Base-by-base conservation (phyloP, 2,113 vertebrate genomes). In the Psilopsiagon aurifrons region DNA sequence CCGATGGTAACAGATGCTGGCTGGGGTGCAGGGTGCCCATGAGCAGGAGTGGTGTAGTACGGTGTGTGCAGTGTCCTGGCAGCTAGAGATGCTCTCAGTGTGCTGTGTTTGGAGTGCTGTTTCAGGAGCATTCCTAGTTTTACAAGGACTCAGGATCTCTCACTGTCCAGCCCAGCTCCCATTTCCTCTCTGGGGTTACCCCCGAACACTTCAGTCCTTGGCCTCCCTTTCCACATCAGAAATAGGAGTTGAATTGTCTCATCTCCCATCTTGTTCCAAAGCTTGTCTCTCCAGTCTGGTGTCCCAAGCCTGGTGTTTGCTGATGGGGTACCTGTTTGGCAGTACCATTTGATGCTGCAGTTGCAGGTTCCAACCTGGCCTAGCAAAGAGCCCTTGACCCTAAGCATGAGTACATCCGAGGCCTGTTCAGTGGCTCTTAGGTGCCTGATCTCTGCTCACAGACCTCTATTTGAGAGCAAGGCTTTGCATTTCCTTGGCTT, bases 341-440 rank as follows among this genome's bases (percentile, higher is more conserved):
- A 6, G 33, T 52, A 2, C 27, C 1, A 0, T 6, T 55, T 4
- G 41, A 5, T 2, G 9, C 17, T 46, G 68, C 6, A 2, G 2
- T 49, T 52, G 2, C 1, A 2, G 73, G 41, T 19, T 7, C 52
- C 16, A 1, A 20, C 15, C 49, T 13, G 1, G 13, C 22, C 2
- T 12, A 14, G 18, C 8, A 2, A 1, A 1, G 11, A 6, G n/a
- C 39, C 31, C 19, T 14, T 7, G 62, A 25, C n/a, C 43, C 55
- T 13, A 17, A 3, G 18, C 6, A 0, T 4, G 3, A 16, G 20
- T 8, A 7, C 43, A 1, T 18, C 3, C 0, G 3, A 8, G 60
- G 69, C 37, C 3, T 3, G 29, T 10, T 24, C 0, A 1, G 0
- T 20, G 33, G 62, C 8, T 78, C 46, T n/a, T 1, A 0, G 1